Evolutionary conservation across 2,113 vertebrate species (phyloP), one percentile per base, ranked within the genome.

Genomic region (Rhea americana): DNA sequence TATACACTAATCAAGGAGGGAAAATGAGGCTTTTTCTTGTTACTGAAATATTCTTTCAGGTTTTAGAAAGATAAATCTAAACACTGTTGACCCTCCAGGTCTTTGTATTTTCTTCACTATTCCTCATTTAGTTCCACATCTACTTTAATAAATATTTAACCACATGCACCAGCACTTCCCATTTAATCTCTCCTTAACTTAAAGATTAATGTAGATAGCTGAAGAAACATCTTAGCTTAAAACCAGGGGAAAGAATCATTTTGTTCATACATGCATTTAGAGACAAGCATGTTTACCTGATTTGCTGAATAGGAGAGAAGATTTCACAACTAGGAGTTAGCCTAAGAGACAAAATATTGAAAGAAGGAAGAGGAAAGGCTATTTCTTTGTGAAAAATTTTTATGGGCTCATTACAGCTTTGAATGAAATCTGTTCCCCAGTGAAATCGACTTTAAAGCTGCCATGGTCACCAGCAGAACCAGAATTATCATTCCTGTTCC

Each of bases 101-200:
- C 90, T 94, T 89, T 7, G 17, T 58, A 79, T 95, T 92, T 96
- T 91, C 96, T 97, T 97, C 96, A 96, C 96, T 95, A 94, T 96
- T 94, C 94, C 94, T 97, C 97, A 96, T 90, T 91, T 91, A 94
- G 93, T 89, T 89, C 73, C 70, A 90, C 85, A 74, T 94, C 76
- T 81, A 72, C 74, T 91, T 94, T 87, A 95, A 96, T 96, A 94
- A 97, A 96, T 95, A 96, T 94, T 96, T 96, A 96, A 96, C 59
- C 77, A 91, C 28, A 32, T 67, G 75, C 62, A 90, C 71, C 51
- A 91, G 70, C 80, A 88, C 73, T 90, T 79, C 61, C 85, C 87
- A 91, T 86, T 95, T 92, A 75, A 75, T 92, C 48, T 87, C 73
- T 93, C 73, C 45, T 92, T 95, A 92, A 79, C 88, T 95, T 94